Evolutionary conservation across 2,888 invertebrate genomes (phyloP).

Genomic region (Rhorus exstirpatorius): DNA sequence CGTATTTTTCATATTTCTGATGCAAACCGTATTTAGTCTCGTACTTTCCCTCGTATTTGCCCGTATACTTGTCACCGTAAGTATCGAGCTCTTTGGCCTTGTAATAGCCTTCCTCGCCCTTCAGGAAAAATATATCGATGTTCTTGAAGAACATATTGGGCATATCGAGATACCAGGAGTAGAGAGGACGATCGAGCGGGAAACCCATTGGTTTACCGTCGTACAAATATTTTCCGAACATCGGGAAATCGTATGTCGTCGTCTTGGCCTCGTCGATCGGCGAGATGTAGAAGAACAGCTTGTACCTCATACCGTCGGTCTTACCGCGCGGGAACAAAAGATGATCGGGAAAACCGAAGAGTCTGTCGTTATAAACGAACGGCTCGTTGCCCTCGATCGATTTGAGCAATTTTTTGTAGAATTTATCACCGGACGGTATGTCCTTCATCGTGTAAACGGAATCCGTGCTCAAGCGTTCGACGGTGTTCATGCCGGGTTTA

Average conservation of each 20-base stretch:
- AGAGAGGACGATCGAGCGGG: constrained; percentile 88
- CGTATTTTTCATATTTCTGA: constrained; percentile 61
- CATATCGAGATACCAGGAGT: constrained; percentile 86
- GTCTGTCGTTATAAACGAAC: constrained; percentile 79
- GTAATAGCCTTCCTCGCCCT: constrained; percentile 76
- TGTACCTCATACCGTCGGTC: constrained; percentile 89
- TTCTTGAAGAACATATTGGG: constrained; percentile 89
- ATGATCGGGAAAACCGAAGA: constrained; percentile 87
- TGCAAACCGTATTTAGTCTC: constrained; percentile 45
- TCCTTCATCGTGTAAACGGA: constrained; percentile 78
- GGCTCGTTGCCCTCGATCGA: constrained; percentile 81
- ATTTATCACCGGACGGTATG: constrained; percentile 77
- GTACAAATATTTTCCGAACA: constrained; percentile 84
- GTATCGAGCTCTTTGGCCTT: constrained; percentile 41
- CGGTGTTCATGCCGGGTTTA: constrained; percentile 81
- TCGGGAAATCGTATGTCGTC: constrained; percentile 85
- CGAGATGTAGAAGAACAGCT: constrained; percentile 88
- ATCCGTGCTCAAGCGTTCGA: constrained; percentile 81
- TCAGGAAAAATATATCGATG: constrained; percentile 87
- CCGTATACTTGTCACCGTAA: constrained; percentile 55
- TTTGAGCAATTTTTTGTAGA: constrained; percentile 80
- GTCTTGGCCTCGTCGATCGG: constrained; percentile 87
- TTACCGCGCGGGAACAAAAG: constrained; percentile 89
- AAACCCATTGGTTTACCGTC: constrained; percentile 88
- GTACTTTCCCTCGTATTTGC: constrained; percentile 50